A percentile compares a stretch with the other conserved stretches of the same genome.
Evolutionary conservation across 2,888 invertebrate genomes (phyloP).

Genomic region (Coremacera marginata): DNA sequence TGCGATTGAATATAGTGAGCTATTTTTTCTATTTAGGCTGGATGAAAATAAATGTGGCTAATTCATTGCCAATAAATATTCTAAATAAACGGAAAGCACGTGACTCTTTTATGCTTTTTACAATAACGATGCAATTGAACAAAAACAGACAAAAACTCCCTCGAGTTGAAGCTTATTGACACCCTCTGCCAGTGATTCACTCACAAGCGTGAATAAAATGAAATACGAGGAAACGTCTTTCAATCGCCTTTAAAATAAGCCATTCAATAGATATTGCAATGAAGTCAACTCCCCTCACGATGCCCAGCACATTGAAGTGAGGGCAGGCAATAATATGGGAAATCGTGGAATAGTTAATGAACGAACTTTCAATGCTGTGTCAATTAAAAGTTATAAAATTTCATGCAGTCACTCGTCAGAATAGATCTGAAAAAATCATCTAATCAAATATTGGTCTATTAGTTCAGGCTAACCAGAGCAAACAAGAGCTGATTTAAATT

Average conservation of each 20-base stretch:
- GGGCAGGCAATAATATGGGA: not conserved
- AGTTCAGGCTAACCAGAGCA: no score
- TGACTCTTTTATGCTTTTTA: not conserved
- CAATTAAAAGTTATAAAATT: no score
- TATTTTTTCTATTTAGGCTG: no score
- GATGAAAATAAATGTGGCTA: no score
- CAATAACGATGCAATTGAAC: not conserved
- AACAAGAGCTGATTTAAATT: no score
- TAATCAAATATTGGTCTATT: no score
- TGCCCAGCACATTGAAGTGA: not conserved
- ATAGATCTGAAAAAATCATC: no score
- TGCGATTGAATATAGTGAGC: no score
- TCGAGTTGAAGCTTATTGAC: not conserved
- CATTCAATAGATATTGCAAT: constrained; percentile 17
- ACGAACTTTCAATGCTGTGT: no score
- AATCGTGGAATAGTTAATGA: not conserved
- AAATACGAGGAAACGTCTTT: constrained; percentile 4
- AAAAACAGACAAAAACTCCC: not conserved
- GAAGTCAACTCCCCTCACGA: constrained; percentile 17
- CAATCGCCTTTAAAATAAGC: constrained; percentile 11
- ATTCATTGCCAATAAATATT: not conserved
- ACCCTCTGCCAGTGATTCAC: not conserved
- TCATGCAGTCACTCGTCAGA: no score
- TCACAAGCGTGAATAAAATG: not conserved
- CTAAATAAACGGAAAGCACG: not conserved